phyloP scores from a whole-genome alignment of 2,113 vertebrate species.

The Mormyrus iriodes region DNA sequence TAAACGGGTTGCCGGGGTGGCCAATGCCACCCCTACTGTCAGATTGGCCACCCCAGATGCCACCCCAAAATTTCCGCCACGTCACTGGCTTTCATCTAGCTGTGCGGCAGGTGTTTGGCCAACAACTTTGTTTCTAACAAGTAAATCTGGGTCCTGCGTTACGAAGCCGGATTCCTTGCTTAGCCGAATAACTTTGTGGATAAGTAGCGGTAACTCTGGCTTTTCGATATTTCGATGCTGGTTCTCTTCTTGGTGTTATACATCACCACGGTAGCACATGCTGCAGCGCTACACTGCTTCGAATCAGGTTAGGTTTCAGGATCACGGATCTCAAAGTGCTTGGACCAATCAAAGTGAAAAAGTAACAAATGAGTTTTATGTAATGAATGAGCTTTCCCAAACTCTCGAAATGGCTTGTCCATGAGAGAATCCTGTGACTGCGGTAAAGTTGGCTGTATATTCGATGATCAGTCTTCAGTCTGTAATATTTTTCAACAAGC shows the following conservation, averaged over 20 bases:
- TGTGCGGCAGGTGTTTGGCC: too few relatives aligned
- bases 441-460: not conserved
- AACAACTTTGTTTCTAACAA: not conserved
- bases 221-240: not conserved
- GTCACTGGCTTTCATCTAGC: not conserved
- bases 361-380: not conserved
- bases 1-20: not conserved
- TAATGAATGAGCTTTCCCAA: not conserved
- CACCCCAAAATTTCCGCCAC: not conserved
- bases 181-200: not conserved
- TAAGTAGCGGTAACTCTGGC: not conserved
- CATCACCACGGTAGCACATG: not conserved
- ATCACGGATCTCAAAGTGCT: not conserved
- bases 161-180: not conserved
- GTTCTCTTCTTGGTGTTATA: not conserved
- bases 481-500: not conserved
- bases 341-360: not conserved
- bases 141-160: not conserved
- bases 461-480: not conserved
- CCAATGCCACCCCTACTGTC: not conserved
- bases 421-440: not conserved
- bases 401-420: not conserved
- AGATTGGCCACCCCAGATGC: not conserved
- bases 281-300: too few relatives aligned
- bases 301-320: not conserved